Percentiles rank a stretch among this genome's conserved stretches.
Evolutionary conservation across 2,888 invertebrate species (phyloP).

Genomic region (Bembecia ichneumoniformis): DNA sequence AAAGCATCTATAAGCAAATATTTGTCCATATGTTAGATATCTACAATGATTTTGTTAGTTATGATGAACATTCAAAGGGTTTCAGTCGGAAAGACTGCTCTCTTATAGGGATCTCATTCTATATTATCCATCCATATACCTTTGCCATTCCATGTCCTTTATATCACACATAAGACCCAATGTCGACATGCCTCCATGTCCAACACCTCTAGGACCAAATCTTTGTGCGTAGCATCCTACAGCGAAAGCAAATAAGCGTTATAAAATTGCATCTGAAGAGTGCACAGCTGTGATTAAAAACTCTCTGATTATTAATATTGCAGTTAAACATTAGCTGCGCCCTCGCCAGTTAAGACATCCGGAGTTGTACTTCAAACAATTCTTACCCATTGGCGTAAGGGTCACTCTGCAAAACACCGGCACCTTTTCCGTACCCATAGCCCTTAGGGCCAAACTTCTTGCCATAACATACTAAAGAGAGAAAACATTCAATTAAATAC

Average conservation of each 20-base stretch:
- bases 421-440: slow-evolving; percentile 97
- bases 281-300: slow-evolving; percentile 30
- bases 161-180: slow-evolving; percentile 89
- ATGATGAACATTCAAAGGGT: slow-evolving; percentile 21
- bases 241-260: slow-evolving; percentile 64
- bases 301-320: slow-evolving; percentile 9
- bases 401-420: slow-evolving; percentile 93
- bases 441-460: slow-evolving; percentile 98
- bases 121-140: slow-evolving; percentile 60
- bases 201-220: slow-evolving; percentile 95
- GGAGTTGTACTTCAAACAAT: slow-evolving; percentile 36
- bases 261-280: slow-evolving; percentile 43
- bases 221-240: slow-evolving; percentile 95
- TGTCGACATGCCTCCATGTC: slow-evolving; percentile 90
- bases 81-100: slow-evolving; percentile 35
- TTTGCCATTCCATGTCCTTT: slow-evolving; percentile 82
- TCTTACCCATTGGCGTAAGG: slow-evolving; percentile 86
- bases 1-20: slow-evolving; percentile 52
- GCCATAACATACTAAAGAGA: slow-evolving; percentile 89
- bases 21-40: slow-evolving; percentile 15
- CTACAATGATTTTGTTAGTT: slow-evolving; percentile 22
- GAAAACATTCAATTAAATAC: slow-evolving; percentile 39
- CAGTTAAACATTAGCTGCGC: slow-evolving; percentile 33
- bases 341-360: slow-evolving; percentile 51
- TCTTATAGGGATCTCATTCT: slow-evolving; percentile 22